Percentiles rank a stretch among this genome's conserved stretches.
Conservation (phyloP, 2,113 vertebrate species). For the Dipodomys merriami region DNA sequence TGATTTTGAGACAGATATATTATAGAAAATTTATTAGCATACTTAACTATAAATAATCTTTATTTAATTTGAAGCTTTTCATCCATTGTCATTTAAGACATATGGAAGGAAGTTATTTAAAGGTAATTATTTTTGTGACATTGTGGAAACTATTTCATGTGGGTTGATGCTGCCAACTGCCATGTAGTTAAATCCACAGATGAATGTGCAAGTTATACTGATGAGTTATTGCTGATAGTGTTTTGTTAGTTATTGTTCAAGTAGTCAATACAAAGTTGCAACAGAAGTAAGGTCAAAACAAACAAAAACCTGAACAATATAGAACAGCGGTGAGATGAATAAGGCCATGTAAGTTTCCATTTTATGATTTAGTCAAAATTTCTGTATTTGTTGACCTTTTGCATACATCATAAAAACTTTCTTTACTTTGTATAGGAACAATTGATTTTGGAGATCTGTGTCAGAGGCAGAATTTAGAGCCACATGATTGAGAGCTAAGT, state of each 20-base stretch:
- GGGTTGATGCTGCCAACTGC: slow-evolving; percentile 54
- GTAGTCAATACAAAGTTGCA: not conserved
- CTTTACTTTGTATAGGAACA: not conserved
- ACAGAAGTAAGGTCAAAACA: not conserved
- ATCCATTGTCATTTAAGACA: slow-evolving; percentile 47
- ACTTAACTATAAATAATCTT: slow-evolving; percentile 38
- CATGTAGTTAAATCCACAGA: slow-evolving; percentile 59
- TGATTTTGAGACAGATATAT: slow-evolving; percentile 34
- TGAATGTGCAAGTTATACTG: slow-evolving; percentile 52
- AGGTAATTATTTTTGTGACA: slow-evolving; percentile 54
- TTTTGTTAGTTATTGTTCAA: slow-evolving; percentile 51
- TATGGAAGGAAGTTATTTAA: slow-evolving; percentile 62
- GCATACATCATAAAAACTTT: not conserved
- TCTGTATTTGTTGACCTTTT: not conserved
- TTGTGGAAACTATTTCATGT: slow-evolving; percentile 56
- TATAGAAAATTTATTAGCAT: slow-evolving; percentile 54
- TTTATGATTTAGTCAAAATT: slow-evolving; percentile 29
- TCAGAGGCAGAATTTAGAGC: not conserved
- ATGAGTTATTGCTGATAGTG: slow-evolving; percentile 2
- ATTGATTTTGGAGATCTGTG: not conserved
- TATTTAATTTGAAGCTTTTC: slow-evolving; percentile 36
- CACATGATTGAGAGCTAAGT: not conserved
- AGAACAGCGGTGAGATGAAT: slow-evolving; percentile 31
- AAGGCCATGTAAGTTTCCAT: not conserved
- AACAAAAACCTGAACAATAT: not conserved